Percentiles rank a stretch among this genome's conserved stretches.
phyloP scores from a whole-genome alignment of 2,113 vertebrate species.

The Campylomormyrus tamandua region DNA sequence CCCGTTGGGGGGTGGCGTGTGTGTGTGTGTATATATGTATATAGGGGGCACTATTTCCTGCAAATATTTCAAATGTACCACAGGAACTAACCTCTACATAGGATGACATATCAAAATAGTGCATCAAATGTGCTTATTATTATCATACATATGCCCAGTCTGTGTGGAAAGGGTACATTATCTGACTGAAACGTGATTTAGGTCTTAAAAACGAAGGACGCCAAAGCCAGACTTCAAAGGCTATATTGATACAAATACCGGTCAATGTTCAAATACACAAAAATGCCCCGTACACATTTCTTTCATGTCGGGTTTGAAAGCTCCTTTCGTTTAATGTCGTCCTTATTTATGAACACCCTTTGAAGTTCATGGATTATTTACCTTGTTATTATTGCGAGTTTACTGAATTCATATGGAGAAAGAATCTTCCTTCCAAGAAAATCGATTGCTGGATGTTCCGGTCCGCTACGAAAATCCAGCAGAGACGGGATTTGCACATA shows the following conservation, averaged over 20 bases:
- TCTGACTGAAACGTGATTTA: neutral
- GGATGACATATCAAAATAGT: neutral
- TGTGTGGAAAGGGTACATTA: neutral
- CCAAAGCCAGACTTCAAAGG: conserved; percentile 3
- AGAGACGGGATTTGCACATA: conserved; percentile 10
- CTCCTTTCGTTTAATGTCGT: neutral
- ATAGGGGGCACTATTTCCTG: neutral
- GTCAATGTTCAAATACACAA: neutral
- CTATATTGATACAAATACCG: conserved; percentile 6
- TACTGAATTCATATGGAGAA: conserved; percentile 16
- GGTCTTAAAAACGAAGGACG: neutral
- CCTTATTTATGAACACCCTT: conserved; percentile 15
- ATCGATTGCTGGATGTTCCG: conserved; percentile 15
- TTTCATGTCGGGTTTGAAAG: conserved; percentile 12
- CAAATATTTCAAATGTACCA: neutral
- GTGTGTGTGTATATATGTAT: neutral
- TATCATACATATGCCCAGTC: neutral
- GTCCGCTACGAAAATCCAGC: conserved; percentile 9
- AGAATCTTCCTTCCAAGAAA: conserved; percentile 17
- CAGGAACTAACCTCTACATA: neutral
- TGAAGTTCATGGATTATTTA: conserved; percentile 19
- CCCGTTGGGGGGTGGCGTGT: neutral
- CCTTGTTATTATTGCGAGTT: conserved; percentile 12
- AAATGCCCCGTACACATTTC: conserved; percentile 15
- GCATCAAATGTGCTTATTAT: neutral